Conservation (phyloP, 2,888 invertebrate species). For the Psylliodes chrysocephalus region DNA sequence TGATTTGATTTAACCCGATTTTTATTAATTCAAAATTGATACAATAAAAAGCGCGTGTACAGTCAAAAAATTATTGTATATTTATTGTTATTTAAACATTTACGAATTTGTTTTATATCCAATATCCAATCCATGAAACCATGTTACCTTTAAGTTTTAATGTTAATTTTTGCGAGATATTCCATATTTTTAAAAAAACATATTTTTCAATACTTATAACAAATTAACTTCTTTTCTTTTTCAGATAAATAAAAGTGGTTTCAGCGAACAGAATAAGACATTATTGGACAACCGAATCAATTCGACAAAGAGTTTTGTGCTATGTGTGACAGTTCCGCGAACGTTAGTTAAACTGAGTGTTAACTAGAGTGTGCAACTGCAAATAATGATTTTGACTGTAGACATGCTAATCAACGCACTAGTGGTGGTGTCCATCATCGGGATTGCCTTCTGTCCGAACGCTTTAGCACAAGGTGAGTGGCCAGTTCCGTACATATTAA, state of each 20-base stretch:
- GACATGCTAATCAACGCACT: slow-evolving; percentile 22
- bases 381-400: slow-evolving; percentile 15
- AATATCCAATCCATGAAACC: too few relatives aligned
- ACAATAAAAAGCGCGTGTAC: too few relatives aligned
- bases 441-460: slow-evolving; percentile 17
- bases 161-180: too few relatives aligned
- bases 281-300: neutral
- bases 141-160: too few relatives aligned
- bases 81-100: too few relatives aligned
- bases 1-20: too few relatives aligned
- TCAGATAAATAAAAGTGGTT: too few relatives aligned
- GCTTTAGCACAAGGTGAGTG: slow-evolving; percentile 32
- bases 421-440: slow-evolving; percentile 16
- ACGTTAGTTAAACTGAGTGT: slow-evolving; percentile 19
- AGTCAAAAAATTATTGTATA: too few relatives aligned
- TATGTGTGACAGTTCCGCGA: slow-evolving; percentile 14
- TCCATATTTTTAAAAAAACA: too few relatives aligned
- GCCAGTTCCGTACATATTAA: neutral
- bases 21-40: too few relatives aligned
- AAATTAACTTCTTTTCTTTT: neutral
- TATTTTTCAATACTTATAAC: too few relatives aligned
- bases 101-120: too few relatives aligned
- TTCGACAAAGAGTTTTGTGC: neutral
- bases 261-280: neutral
- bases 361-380: slow-evolving; percentile 24